These are phyloP conservation scores for Nothocercus nigrocapillus DNA, from an alignment of 2,113 vertebrate species.

Conservation along the genomic window DNA sequence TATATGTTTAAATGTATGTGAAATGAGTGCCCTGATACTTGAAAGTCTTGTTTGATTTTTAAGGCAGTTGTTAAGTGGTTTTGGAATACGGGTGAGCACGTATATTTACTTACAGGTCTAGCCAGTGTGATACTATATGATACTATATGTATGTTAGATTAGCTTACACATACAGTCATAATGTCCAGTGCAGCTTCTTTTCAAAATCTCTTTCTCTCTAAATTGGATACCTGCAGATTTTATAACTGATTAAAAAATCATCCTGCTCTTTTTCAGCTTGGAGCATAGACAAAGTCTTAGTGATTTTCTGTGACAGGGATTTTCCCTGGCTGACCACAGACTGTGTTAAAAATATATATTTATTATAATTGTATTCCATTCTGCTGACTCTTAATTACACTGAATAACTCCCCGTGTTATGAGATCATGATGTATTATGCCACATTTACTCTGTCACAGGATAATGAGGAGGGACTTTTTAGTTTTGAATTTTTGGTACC, in stretches of 20 bases:
- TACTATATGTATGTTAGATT: background rate
- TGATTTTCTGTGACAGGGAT: constrained; percentile 23
- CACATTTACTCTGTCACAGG: background rate
- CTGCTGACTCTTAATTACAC: constrained; percentile 56
- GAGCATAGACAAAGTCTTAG: background rate
- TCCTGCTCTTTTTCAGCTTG: background rate
- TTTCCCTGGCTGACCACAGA: constrained; percentile 2
- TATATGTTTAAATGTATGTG: background rate
- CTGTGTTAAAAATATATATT: constrained; percentile 7
- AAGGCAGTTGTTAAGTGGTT: background rate
- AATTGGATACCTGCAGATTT: background rate
- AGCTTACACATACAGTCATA: background rate
- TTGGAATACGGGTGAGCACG: background rate
- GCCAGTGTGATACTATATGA: background rate
- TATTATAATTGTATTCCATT: constrained; percentile 46
- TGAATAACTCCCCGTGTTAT: constrained; percentile 22
- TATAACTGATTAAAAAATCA: background rate
- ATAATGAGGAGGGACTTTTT: constrained; percentile 42
- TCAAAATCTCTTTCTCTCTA: background rate
- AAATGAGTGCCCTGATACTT: background rate
- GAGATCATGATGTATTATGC: constrained; percentile 24
- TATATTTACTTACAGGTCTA: background rate
- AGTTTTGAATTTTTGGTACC: constrained; percentile 25
- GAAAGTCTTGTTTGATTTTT: background rate
- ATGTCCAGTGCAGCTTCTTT: background rate